Conservation (phyloP, 1,140 invertebrate genomes). For the Bacillus rossius region DNA sequence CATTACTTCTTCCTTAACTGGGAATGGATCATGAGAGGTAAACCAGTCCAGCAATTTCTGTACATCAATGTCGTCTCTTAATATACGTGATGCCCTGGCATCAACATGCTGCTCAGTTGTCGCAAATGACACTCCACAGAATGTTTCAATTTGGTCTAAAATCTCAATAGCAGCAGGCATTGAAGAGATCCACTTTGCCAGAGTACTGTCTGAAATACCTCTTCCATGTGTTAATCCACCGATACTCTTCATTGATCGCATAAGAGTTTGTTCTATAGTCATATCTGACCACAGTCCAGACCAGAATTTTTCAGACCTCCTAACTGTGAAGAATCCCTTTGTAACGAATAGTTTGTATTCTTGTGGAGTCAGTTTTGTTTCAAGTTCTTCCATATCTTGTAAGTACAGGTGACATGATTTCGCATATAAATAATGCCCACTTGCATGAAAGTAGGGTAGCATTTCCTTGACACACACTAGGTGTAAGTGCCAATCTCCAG, state of each 20-base stretch:
- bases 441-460: slow-evolving; percentile 42
- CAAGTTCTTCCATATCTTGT: slow-evolving; percentile 36
- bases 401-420: slow-evolving; percentile 31
- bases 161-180: slow-evolving; percentile 29
- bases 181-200: slow-evolving; percentile 36
- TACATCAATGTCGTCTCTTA: too few relatives aligned
- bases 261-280: slow-evolving; percentile 38
- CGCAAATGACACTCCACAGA: slow-evolving; percentile 30
- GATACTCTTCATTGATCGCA: slow-evolving; percentile 35
- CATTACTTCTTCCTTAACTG: too few relatives aligned
- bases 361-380: slow-evolving; percentile 29
- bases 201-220: slow-evolving; percentile 16
- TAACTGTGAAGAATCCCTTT: slow-evolving; percentile 35
- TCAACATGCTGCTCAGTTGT: slow-evolving; percentile 42
- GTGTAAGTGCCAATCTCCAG: slow-evolving; percentile 23
- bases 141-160: slow-evolving; percentile 29
- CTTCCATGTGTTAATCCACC: slow-evolving; percentile 28
- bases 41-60: too few relatives aligned
- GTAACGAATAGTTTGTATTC: slow-evolving; percentile 37
- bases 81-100: too few relatives aligned
- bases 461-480: slow-evolving; percentile 37
- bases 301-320: slow-evolving; percentile 40
- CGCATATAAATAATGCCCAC: slow-evolving; percentile 40
- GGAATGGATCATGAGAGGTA: too few relatives aligned
- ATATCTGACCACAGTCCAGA: slow-evolving; percentile 39